Evolutionary conservation across 2,113 vertebrate genomes (phyloP).

Genomic region (Butastur rufipennis): DNA sequence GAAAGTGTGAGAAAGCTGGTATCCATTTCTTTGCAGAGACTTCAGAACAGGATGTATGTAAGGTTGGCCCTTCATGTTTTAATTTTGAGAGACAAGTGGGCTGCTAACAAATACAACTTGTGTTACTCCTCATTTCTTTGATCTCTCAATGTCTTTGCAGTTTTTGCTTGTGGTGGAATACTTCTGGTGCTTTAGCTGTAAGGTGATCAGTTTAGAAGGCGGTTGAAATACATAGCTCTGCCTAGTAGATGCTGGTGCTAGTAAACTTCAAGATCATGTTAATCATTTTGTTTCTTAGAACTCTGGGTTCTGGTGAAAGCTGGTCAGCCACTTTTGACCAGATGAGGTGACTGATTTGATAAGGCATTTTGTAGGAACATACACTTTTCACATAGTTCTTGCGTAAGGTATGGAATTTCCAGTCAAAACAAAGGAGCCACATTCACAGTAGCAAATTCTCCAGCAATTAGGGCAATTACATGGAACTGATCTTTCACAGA

Average conservation of each 20-base stretch:
- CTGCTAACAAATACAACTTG: neutral
- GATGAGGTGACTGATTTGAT: neutral
- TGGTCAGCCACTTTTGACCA: neutral
- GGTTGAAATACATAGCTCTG: neutral
- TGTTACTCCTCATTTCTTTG: neutral
- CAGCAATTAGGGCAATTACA: neutral
- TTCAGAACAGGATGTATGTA: neutral
- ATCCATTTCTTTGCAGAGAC: neutral
- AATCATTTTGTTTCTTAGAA: neutral
- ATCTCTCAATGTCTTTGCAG: neutral
- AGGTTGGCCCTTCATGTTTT: neutral
- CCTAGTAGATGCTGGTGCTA: neutral
- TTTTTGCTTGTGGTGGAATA: neutral
- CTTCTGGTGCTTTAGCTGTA: neutral
- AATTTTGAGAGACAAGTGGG: neutral
- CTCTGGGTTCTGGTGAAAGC: neutral
- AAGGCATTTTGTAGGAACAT: neutral
- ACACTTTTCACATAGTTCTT: neutral
- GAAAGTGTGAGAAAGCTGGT: neutral
- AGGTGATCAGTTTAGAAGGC: neutral
- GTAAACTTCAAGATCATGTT: neutral
- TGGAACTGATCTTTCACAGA: neutral
- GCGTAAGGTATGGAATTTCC: neutral
- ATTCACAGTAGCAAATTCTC: neutral
- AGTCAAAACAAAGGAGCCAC: neutral